Evolutionary conservation across 2,888 invertebrate species (phyloP), one percentile per base, ranked within the genome.

Genomic region (Phragmatobia fuliginosa): DNA sequence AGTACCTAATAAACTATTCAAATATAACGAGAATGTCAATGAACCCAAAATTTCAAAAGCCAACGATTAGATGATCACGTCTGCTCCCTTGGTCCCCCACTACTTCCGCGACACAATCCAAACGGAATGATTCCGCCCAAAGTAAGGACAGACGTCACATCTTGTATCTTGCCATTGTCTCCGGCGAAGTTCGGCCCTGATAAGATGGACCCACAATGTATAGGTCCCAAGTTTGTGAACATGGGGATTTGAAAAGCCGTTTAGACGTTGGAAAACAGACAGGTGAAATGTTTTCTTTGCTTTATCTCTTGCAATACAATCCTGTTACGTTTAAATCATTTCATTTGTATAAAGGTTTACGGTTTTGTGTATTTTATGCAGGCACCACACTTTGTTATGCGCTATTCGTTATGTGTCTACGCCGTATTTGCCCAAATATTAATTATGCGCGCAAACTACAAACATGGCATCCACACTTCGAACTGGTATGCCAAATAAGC

Each of bases 171-270:
- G 77, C 85, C 72, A 84, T 90, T 90, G 90, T 92, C 91, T 91
- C 85, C 83, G 84, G 77, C 85, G 86, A 92, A 92, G 89, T 92
- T 92, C 87, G 89, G 86, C 28, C 45, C 65, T 80, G 93, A 92
- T 92, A 92, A 92, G 84, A 82, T 76, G 85, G 79, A 73, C 74
- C 77, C 86, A 91, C 88, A 90, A 91, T 88, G 86, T 84, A 85
- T 86, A 88, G 88, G 88, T 88, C 86, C 89, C 88, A 91, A 91
- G 90, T 91, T 89, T 85, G 87, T 83, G 81, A 83, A 87, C 86
- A 83, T 85, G 81, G 83, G 89, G 90, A 88, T 90, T 89, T 89
- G 89, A 90, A 91, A 89, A 88, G 90, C 88, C 78, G 81, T 77
- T 77, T 82, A 82, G 75, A 82, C 73, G 83, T 83, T 82, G 79